Conservation (phyloP, 1,140 invertebrate species). For the Microplitis mediator region DNA sequence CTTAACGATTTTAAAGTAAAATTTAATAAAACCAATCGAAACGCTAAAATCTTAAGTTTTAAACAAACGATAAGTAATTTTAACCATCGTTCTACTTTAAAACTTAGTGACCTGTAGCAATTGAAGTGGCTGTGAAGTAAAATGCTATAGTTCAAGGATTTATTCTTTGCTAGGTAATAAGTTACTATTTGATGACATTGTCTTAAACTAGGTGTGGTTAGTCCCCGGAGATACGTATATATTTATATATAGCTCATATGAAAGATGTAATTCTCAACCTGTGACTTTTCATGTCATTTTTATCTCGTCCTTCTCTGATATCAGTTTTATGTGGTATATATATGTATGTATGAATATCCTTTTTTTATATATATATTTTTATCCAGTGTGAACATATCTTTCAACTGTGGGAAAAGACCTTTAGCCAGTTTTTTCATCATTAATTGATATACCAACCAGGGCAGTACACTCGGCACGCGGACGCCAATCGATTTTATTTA, state of each 20-base stretch:
- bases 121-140: conserved; percentile 11
- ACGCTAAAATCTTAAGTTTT: no score
- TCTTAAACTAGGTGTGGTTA: background rate
- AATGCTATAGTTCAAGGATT: conserved; percentile 43
- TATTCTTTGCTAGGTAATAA: background rate
- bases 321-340: no score
- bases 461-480: conserved; percentile 6
- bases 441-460: background rate
- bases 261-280: no score
- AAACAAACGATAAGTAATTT: background rate
- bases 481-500: background rate
- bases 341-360: no score
- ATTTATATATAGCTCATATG: background rate
- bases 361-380: no score
- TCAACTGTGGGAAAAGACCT: background rate
- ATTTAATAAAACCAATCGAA: no score
- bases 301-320: no score
- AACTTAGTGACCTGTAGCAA: background rate
- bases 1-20: no score
- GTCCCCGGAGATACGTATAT: background rate
- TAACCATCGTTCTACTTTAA: background rate
- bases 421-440: background rate
- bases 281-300: no score
- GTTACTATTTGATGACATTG: background rate
- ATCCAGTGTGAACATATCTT: background rate